phyloP scores from a whole-genome alignment of 2,113 vertebrate genomes.

The Parus major region DNA sequence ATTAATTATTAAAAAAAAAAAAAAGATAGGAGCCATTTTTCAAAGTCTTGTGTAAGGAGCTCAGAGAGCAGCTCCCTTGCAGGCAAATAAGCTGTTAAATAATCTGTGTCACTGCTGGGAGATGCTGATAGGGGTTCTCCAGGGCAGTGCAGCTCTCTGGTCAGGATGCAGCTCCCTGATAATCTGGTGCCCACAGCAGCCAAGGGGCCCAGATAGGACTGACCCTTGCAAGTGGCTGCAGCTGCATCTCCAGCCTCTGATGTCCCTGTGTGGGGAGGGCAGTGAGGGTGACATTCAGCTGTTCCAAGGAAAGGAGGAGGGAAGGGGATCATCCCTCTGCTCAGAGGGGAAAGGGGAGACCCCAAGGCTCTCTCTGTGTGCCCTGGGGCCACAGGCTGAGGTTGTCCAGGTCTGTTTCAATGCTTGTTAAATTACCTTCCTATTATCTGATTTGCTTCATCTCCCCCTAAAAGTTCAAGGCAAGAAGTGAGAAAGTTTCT shows the following conservation, averaged over 20 bases:
- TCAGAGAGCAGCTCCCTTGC: background rate
- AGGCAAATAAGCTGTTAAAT: background rate
- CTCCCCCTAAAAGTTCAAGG: background rate
- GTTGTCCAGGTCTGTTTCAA: background rate
- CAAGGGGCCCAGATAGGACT: background rate
- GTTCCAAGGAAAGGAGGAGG: background rate
- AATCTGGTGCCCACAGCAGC: slow-evolving; percentile 1
- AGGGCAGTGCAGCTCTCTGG: background rate
- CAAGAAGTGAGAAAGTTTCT: background rate
- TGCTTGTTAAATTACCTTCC: background rate
- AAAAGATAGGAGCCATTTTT: slow-evolving; percentile 4
- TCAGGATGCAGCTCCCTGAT: slow-evolving; percentile 19
- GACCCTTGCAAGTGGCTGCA: background rate
- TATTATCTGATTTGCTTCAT: background rate
- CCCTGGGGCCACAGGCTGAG: background rate
- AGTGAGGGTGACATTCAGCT: background rate
- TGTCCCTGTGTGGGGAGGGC: background rate
- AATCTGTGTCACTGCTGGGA: background rate
- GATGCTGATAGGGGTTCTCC: slow-evolving; percentile 9
- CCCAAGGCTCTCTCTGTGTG: background rate
- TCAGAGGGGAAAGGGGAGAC: background rate
- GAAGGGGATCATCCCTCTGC: background rate
- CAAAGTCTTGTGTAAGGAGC: background rate
- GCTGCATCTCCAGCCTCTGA: background rate
- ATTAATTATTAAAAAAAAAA: slow-evolving; percentile 39